These are phyloP conservation scores for Alsophila aescularia DNA, from an alignment of 2,888 invertebrate species.

Conservation along the genomic window DNA sequence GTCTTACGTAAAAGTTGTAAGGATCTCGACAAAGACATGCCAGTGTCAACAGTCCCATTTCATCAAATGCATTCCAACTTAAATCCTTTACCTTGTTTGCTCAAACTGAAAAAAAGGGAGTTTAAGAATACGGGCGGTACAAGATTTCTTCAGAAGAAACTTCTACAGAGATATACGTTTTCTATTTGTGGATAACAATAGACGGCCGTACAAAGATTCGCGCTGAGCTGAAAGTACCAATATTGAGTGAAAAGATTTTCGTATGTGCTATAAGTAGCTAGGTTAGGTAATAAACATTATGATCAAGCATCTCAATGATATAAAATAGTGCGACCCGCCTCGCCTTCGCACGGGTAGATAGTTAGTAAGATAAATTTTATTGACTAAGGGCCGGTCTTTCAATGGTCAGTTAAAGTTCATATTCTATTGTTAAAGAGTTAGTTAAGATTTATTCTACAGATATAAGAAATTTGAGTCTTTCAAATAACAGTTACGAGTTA, in stretches of 20 bases:
- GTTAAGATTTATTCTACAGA: too few species aligned
- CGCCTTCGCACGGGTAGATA: too few species aligned
- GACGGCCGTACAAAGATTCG: conserved; percentile 15
- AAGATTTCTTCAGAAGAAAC: conserved; percentile 36
- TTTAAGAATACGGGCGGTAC: conserved; percentile 9
- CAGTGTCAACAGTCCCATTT: conserved; percentile 7
- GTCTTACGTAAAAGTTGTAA: conserved; percentile 1
- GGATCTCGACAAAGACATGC: conserved; percentile 4
- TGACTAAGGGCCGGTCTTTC: too few species aligned
- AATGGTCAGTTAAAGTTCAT: too few species aligned
- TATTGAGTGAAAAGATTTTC: neutral
- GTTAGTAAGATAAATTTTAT: too few species aligned
- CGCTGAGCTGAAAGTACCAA: neutral
- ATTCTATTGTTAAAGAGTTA: too few species aligned
- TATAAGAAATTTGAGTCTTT: too few species aligned
- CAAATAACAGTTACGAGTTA: too few species aligned
- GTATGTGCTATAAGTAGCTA: neutral
- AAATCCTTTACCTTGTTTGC: conserved; percentile 7
- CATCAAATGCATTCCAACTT: conserved; percentile 5
- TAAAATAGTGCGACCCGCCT: too few species aligned
- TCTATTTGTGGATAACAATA: conserved; percentile 25
- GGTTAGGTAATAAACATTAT: too few species aligned
- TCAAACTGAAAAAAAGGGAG: conserved; percentile 1
- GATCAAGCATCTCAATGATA: too few species aligned
- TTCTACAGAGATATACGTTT: conserved; percentile 10